Base-by-base conservation (phyloP, 2,888 invertebrate species). In the Punctoribates punctum region DNA sequence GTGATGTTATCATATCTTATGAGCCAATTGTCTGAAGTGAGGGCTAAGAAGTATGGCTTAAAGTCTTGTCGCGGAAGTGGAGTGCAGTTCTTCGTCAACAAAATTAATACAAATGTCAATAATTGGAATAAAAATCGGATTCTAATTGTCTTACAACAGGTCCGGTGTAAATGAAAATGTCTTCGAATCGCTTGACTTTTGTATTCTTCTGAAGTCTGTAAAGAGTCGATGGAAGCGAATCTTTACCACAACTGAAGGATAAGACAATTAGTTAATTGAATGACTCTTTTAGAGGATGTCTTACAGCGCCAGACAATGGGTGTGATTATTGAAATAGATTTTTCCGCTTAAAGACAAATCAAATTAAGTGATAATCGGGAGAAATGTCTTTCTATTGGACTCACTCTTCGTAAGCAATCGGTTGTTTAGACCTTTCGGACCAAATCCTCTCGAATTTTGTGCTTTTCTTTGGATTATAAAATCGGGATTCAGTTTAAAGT, bases 391-490 rank as follows among this genome's bases (percentile, higher is more conserved):
- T n/a, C n/a, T n/a, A n/a, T n/a, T n/a, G n/a, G 70, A 20, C 46
- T 34, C 6, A 73, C 54, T 72, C 75, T 73, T 75, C 75, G 13
- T 27, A 73, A 62, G 54, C 25, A 13, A 75, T 73, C 20, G 54
- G 51, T 20, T 73, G 51, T 9, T 73, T 75, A 6, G 73, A 75
- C 17, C 25, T 46, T 13, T 46, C 23, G 25, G 17, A 48, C 70
- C 72, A 73, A 51, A 73, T 51, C 67, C 73, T 73, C 17, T 54
- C 34, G 27, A 75, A 73, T 25, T 23, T 73, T 25, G 72, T 73
- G 8, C 83, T 20, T 51, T 46, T 78, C 76, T 75, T 5, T n/a
- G 34, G 25, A 13, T 29, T 27, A n/a, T n/a, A n/a, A n/a, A n/a
- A n/a, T 54, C 54, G 17, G 6, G 20, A 17, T 11, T 54, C 25